Percentiles rank a stretch among this genome's conserved stretches.
Evolutionary conservation across 2,888 invertebrate species (phyloP).

Genomic region (Brachyptera putata): DNA sequence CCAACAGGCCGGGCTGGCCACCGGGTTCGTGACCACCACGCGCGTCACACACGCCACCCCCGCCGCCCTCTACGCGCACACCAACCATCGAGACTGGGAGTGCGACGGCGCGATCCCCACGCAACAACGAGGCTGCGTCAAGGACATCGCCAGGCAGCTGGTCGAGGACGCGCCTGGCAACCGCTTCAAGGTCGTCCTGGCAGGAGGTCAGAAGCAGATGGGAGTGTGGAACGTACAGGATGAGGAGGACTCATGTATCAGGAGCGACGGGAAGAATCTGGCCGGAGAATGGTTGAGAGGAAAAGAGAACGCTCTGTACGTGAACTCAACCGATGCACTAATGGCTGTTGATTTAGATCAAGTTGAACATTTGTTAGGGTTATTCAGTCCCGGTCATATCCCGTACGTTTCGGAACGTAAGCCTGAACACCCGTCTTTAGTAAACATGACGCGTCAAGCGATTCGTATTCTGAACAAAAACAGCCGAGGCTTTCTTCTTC

Average conservation of each 20-base stretch:
- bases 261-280: slow-evolving; percentile 54
- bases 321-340: slow-evolving; percentile 45
- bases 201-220: slow-evolving; percentile 55
- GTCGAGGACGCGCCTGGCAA: slow-evolving; percentile 56
- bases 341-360: slow-evolving; percentile 44
- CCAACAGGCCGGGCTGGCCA: slow-evolving; percentile 53
- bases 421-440: slow-evolving; percentile 51
- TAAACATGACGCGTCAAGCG: slow-evolving; percentile 57
- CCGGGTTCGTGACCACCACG: slow-evolving; percentile 63
- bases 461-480: slow-evolving; percentile 49
- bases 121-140: slow-evolving; percentile 42
- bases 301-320: slow-evolving; percentile 41
- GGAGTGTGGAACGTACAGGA: slow-evolving; percentile 41
- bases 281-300: slow-evolving; percentile 51
- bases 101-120: slow-evolving; percentile 47
- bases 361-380: slow-evolving; percentile 48
- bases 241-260: slow-evolving; percentile 43
- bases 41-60: slow-evolving; percentile 64
- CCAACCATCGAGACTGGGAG: slow-evolving; percentile 56
- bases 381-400: slow-evolving; percentile 56
- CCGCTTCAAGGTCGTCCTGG: slow-evolving; percentile 51
- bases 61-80: slow-evolving; percentile 54
- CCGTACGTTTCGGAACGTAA: slow-evolving; percentile 51
- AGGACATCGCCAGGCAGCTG: slow-evolving; percentile 61
- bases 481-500: slow-evolving; percentile 52